A percentile compares a stretch with the other conserved stretches of the same genome.
These are phyloP conservation scores for Sclerurus mexicanus DNA, from an alignment of 2,113 vertebrate genomes.

Conservation along the genomic window DNA sequence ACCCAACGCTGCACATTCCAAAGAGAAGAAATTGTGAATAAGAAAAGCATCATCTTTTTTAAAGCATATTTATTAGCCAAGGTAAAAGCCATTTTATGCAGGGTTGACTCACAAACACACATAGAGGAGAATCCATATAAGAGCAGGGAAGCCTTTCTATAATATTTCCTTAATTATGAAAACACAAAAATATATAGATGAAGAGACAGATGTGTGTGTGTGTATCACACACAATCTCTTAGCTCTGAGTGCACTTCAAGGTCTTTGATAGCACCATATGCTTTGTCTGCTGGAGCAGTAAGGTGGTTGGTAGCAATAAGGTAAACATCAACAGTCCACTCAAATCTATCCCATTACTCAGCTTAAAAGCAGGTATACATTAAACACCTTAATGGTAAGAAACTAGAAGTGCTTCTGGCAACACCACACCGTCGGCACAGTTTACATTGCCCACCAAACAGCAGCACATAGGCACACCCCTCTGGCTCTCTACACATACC, in stretches of 20 bases:
- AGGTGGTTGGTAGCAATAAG: background rate
- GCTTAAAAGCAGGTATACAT: background rate
- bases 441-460: background rate
- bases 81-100: background rate
- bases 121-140: background rate
- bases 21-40: background rate
- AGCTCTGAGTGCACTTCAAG: background rate
- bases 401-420: background rate
- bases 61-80: slow-evolving; percentile 1
- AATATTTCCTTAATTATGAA: background rate
- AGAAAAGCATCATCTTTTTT: background rate
- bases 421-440: background rate
- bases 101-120: background rate
- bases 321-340: background rate
- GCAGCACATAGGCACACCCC: rapidly evolving
- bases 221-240: background rate
- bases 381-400: background rate
- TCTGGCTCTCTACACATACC: background rate
- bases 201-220: background rate
- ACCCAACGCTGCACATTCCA: background rate
- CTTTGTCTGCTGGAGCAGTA: background rate
- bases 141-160: background rate
- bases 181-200: background rate
- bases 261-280: background rate
- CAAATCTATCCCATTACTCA: background rate